These are phyloP conservation scores for Microcebus griseorufus DNA, from an alignment of 2,113 vertebrate species.

Conservation along the genomic window DNA sequence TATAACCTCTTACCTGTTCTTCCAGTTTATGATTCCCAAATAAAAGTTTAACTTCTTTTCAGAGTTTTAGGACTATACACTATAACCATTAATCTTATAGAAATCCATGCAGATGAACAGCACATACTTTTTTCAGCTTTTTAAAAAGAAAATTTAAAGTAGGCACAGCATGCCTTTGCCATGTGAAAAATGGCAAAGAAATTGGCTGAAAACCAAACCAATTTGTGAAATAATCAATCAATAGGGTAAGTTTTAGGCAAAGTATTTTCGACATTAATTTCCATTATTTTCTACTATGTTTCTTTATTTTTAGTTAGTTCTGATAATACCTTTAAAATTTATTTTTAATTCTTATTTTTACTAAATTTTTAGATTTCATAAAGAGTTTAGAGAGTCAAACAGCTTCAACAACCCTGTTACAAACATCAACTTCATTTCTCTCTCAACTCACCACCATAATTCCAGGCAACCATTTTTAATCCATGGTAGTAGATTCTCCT, in stretches of 20 bases:
- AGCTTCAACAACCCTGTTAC: not conserved
- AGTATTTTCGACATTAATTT: not conserved
- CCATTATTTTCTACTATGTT: not conserved
- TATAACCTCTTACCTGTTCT: not conserved
- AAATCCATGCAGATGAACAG: not conserved
- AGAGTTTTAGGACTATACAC: not conserved
- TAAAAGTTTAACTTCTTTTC: conserved; percentile 33
- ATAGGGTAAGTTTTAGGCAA: not conserved
- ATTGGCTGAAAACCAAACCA: conserved; percentile 30
- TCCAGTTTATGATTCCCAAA: conserved; percentile 14
- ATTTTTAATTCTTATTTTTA: conserved; percentile 8
- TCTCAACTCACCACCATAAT: not conserved
- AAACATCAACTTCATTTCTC: not conserved
- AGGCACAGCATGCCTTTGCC: not conserved
- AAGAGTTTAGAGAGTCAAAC: not conserved
- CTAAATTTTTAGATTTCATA: not conserved
- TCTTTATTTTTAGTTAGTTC: conserved; percentile 23
- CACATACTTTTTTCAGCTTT: not conserved
- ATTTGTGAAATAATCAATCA: not conserved
- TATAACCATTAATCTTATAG: not conserved
- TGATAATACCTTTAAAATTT: not conserved
- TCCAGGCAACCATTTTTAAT: not conserved
- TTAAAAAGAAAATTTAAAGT: not conserved
- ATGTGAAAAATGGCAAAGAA: not conserved
- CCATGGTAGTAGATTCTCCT: not conserved